Conservation (phyloP, 2,797 vertebrate species). For the Lithobates sylvaticus region DNA sequence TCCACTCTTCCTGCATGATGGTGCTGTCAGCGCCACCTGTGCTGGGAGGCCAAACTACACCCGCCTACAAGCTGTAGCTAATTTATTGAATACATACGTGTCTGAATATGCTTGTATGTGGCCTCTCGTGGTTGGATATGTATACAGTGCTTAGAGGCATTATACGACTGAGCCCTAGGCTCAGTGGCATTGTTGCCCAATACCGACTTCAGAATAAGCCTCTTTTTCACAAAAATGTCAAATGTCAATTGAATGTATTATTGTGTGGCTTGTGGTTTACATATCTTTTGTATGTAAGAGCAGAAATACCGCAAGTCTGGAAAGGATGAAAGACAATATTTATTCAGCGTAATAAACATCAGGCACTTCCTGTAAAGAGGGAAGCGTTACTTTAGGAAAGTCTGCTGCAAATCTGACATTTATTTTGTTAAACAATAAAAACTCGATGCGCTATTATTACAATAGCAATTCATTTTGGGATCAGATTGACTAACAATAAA, state of each 20-base stretch:
- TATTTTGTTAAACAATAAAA: constrained; percentile 75
- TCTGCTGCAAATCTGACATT: constrained; percentile 71
- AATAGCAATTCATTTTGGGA: constrained; percentile 72
- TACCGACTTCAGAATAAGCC: not conserved
- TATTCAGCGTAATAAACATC: constrained; percentile 71
- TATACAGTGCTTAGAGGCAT: not conserved
- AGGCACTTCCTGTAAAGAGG: constrained; percentile 71
- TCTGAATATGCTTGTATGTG: too few species aligned
- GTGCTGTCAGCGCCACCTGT: too few species aligned
- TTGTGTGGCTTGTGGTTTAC: constrained; percentile 24
- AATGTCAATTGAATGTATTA: constrained; percentile 10
- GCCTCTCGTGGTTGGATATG: not conserved
- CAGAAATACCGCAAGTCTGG: constrained; percentile 64
- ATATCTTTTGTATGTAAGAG: constrained; percentile 63
- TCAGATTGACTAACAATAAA: constrained; percentile 72
- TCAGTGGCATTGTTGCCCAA: not conserved
- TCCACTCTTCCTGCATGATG: too few species aligned
- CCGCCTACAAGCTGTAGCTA: too few species aligned
- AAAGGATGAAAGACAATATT: constrained; percentile 74
- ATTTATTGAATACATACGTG: too few species aligned
- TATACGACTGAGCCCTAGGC: not conserved
- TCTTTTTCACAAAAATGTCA: not conserved
- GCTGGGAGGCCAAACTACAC: too few species aligned
- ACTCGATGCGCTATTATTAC: constrained; percentile 74
- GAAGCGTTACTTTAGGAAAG: constrained; percentile 65